A percentile compares a stretch with the other conserved stretches of the same genome.
Evolutionary conservation across 2,888 invertebrate genomes (phyloP).

Genomic region (Lamellibrachia satsuma): DNA sequence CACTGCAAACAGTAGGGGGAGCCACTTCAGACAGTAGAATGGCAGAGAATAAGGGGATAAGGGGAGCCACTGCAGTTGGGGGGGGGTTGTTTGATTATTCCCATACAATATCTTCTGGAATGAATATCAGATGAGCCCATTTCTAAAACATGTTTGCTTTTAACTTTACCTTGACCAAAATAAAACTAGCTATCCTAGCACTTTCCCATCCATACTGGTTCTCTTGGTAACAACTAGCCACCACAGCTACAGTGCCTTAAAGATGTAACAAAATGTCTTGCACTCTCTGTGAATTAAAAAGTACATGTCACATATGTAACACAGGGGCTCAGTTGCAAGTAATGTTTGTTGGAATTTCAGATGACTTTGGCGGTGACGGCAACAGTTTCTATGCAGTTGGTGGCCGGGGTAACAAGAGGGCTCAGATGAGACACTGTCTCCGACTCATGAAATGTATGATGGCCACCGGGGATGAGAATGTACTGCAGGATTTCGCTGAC

Average conservation of each 20-base stretch:
- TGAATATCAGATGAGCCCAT: not conserved
- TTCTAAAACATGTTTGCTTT: not conserved
- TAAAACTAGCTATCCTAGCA: too few species aligned
- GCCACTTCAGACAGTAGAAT: not conserved
- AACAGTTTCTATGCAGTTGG: constrained; percentile 65
- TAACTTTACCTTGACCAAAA: not conserved
- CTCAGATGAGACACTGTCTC: constrained; percentile 64
- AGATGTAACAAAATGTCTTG: too few species aligned
- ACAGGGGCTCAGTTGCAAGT: too few species aligned
- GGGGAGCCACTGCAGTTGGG: not conserved
- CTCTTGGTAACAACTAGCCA: too few species aligned
- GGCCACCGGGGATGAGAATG: constrained; percentile 59
- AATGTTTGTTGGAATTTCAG: constrained; percentile 40
- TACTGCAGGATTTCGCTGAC: constrained; percentile 63
- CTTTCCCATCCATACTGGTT: too few species aligned
- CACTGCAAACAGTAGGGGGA: not conserved
- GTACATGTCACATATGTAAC: not conserved
- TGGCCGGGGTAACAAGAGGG: constrained; percentile 64
- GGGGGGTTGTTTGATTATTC: not conserved
- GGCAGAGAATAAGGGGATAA: not conserved
- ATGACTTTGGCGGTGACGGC: constrained; percentile 63
- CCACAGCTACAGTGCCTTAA: too few species aligned
- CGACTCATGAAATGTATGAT: constrained; percentile 62
- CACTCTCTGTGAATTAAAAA: not conserved
- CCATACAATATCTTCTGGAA: not conserved